Base-by-base conservation (phyloP, 2,113 vertebrate genomes). In the Elephantulus edwardii region DNA sequence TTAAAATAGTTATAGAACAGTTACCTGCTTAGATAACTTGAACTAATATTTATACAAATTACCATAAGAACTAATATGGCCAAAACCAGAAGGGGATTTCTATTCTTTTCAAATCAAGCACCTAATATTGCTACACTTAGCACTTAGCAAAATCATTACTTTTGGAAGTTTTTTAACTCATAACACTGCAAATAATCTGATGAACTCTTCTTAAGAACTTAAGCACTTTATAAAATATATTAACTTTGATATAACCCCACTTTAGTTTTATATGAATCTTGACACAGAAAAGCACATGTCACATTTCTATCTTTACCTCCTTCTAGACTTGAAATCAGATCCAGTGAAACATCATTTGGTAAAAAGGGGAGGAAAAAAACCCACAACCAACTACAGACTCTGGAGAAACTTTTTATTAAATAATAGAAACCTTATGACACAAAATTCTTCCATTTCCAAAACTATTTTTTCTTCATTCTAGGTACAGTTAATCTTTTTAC, bases 31-130 rank as follows among this genome's bases (percentile, higher is more conserved):
- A 95, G 81, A 80, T 81, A 96, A 87, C 17, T 35, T 7, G 30
- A 95, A 62, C 75, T 88, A 90, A 85, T 71, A 97, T 93, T 95
- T 94, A 93, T 60, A 79, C 26, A 88, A 87, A 62, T 76, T 89
- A 91, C 28, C 54, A 48, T 26, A 89, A 82, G 83, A 93, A 93
- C 6, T 40, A 91, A 89, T 40, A 68, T 50, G 60, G 71, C 60
- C 74, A 90, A 66, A 40, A 79, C 71, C 62, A 40, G 80, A 92
- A 60, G 12, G 52, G 14, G 54, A 95, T 91, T 96, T 90, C 78
- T 93, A 76, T 64, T 60, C 17, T 93, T 85, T 91, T 64, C 48
- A 91, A 48, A 66, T 52, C 44, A 68, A 88, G 93, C 66, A 62
- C 38, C 75, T 54, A 46, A 90, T 48, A 6, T 44, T 88, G 71